Base-by-base conservation (phyloP, 2,113 vertebrate genomes). In the Barbus barbus region DNA sequence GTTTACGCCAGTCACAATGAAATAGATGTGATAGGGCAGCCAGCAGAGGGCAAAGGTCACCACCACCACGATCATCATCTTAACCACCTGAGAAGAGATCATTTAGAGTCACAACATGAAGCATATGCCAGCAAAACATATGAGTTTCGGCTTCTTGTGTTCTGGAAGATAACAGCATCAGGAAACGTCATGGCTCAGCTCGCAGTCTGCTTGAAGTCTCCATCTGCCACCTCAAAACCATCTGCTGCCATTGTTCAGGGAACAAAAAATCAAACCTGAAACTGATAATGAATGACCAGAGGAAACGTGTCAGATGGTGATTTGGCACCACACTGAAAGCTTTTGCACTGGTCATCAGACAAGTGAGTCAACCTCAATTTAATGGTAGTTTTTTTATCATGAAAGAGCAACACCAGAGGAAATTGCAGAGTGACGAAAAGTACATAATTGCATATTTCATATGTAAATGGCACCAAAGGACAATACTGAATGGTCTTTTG, bases 31-130 rank as follows among this genome's bases (percentile, higher is more conserved):
- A 81, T 88, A 90, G 0, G 89, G 89, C 83, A 90, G 36, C 89
- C 89, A 90, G 81, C 88, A 89, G 72, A 89, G 85, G 41, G 87
- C 88, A 65, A 89, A 89, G n/a, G 88, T 89, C 85, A 89, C 86
- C 85, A 89, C 88, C 8, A 89, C 88, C 11, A 89, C 85, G 28
- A 89, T 89, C 88, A 89, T 89, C 89, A 90, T 90, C 87, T 90
- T 90, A 28, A 90, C 89, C 78, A 90, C 89, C 89, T 90, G 61
- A 48, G 58, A 13, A 83, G 44, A 74, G 7, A 38, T n/a, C 9
- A 71, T 3, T 38, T 31, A 6, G n/a, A n/a, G n/a, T 81, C 78
- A 33, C 61, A 81, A 48, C 11, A 20, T 4, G 11, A 81, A 67
- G 24, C 41, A 46, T 51, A 48, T 51, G 38, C n/a, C 5, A 16